Evolutionary conservation across 2,888 invertebrate species (phyloP).

Genomic region (Malthinus flaveolus): DNA sequence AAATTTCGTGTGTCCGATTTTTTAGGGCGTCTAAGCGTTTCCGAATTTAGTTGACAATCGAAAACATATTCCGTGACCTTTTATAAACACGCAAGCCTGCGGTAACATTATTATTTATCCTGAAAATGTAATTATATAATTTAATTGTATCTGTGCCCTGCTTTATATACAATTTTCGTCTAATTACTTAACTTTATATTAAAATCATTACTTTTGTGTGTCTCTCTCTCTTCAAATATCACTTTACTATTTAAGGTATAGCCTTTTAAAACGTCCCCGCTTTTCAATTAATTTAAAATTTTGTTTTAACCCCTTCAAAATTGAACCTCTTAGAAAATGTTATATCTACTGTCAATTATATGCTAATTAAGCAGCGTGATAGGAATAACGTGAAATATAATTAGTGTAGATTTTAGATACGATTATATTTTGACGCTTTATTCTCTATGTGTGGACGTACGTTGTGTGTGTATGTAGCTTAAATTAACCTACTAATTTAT

Average conservation of each 20-base stretch:
- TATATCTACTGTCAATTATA: neutral
- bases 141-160: slow-evolving; percentile 21
- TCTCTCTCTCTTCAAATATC: too few relatives aligned
- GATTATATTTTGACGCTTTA: too few relatives aligned
- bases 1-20: too few relatives aligned
- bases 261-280: neutral
- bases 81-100: slow-evolving; percentile 30
- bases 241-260: neutral
- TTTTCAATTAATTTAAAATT: too few relatives aligned
- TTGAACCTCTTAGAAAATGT: too few relatives aligned
- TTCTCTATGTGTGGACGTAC: too few relatives aligned
- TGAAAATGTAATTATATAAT: slow-evolving; percentile 26
- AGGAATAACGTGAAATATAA: neutral
- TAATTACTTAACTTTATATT: neutral
- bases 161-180: slow-evolving; percentile 13
- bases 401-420: neutral
- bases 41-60: slow-evolving; percentile 31
- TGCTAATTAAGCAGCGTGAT: slow-evolving; percentile 4
- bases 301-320: too few relatives aligned
- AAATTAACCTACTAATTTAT: too few relatives aligned
- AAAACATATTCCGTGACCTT: slow-evolving; percentile 32
- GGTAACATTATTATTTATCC: slow-evolving; percentile 27
- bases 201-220: too few relatives aligned
- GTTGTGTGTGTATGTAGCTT: too few relatives aligned
- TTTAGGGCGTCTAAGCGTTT: slow-evolving; percentile 7